These are phyloP conservation scores for Tipula confusa DNA, from an alignment of 2,888 invertebrate species.

Conservation along the genomic window DNA sequence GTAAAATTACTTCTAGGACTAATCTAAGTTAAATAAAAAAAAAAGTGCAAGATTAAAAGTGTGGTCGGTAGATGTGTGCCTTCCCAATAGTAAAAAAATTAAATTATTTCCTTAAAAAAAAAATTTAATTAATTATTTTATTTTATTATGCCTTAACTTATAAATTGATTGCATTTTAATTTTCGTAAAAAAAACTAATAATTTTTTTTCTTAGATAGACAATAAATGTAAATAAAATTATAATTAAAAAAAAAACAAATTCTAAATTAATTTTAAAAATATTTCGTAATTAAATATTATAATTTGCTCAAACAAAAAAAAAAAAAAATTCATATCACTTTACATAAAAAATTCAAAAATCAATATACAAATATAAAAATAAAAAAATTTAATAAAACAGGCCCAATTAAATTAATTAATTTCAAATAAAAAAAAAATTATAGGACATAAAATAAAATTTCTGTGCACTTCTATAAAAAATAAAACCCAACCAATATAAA, in stretches of 20 bases:
- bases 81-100: neutral
- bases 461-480: neutral
- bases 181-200: neutral
- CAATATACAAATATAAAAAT: neutral
- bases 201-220: neutral
- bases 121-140: neutral
- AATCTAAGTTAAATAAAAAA: neutral
- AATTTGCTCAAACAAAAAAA: neutral
- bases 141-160: neutral
- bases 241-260: neutral
- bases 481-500: too few species aligned
- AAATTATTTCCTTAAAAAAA: neutral
- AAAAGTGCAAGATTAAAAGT: neutral
- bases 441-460: neutral
- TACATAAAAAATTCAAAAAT: neutral
- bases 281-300: neutral
- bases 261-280: neutral
- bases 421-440: neutral
- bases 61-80: constrained; percentile 25
- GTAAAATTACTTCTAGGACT: neutral
- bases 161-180: neutral
- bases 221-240: neutral
- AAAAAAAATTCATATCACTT: neutral
- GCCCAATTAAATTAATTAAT: neutral
- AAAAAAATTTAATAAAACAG: too few species aligned